Evolutionary conservation across 2,797 vertebrate species (phyloP).

Genomic region (Sebastes iracundus): DNA sequence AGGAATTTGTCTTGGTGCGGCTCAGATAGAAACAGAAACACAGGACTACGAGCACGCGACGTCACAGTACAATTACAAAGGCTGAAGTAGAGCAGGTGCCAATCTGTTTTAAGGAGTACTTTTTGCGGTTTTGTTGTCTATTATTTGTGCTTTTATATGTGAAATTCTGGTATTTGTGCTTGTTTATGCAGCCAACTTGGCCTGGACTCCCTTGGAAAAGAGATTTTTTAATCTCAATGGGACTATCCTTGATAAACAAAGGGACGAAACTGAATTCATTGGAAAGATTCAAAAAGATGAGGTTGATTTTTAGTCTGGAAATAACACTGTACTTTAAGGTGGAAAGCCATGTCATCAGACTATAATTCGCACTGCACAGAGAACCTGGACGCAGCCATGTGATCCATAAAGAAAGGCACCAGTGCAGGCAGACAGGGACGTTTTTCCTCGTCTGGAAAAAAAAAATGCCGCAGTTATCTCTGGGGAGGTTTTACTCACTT

Average conservation of each 20-base stretch:
- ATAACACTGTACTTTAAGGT: not conserved
- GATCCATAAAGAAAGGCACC: constrained; percentile 31
- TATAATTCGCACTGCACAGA: not conserved
- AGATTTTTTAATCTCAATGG: no score
- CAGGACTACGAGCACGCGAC: not conserved
- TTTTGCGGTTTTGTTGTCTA: no score
- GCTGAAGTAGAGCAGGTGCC: constrained; percentile 15
- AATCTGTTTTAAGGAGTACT: constrained; percentile 21
- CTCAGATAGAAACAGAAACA: not conserved
- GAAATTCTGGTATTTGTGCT: no score
- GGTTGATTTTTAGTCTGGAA: constrained; percentile 6
- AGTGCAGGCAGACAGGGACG: not conserved
- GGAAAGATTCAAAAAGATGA: constrained; percentile 7
- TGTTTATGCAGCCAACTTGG: no score
- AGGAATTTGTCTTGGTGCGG: constrained; percentile 33
- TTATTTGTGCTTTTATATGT: no score
- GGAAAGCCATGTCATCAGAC: constrained; percentile 7
- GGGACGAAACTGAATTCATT: not conserved
- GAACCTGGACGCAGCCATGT: not conserved
- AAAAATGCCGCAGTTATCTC: constrained; percentile 24
- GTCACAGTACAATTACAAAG: not conserved
- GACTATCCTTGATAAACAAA: no score
- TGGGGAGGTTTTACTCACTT: constrained; percentile 32
- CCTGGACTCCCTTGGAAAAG: no score
- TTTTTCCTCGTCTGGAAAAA: constrained; percentile 30